Percentiles rank a stretch among this genome's conserved stretches.
Evolutionary conservation across 2,888 invertebrate genomes (phyloP).

Genomic region (Lasioglossum calceatum): DNA sequence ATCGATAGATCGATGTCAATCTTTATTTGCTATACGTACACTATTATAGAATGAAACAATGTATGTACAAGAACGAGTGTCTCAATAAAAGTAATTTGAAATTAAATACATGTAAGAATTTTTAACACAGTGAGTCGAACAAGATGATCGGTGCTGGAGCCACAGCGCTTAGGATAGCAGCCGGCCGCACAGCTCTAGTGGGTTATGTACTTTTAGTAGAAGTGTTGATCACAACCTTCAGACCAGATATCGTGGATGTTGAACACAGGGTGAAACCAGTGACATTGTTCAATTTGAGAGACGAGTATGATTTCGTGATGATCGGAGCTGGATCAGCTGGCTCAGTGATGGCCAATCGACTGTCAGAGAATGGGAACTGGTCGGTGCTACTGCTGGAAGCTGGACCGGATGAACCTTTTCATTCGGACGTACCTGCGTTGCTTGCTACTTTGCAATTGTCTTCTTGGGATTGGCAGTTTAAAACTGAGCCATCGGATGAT

Average conservation of each 20-base stretch:
- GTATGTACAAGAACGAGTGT: too few relatives aligned
- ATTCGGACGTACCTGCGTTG: conserved; percentile 90
- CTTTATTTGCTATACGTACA: too few relatives aligned
- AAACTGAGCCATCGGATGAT: conserved; percentile 89
- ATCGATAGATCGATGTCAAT: too few relatives aligned
- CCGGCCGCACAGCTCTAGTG: accelerated
- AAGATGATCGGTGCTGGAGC: too few relatives aligned
- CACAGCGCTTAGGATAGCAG: background rate
- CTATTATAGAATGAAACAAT: too few relatives aligned
- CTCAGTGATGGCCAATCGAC: conserved; percentile 90
- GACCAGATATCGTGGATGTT: conserved; percentile 90
- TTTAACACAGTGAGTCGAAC: too few relatives aligned
- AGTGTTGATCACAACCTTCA: conserved; percentile 87
- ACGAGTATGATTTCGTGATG: conserved; percentile 91
- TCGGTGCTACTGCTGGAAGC: conserved; percentile 92
- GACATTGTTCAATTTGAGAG: conserved; percentile 85
- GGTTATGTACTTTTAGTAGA: conserved; percentile 84
- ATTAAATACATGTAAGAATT: too few relatives aligned
- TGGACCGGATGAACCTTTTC: conserved; percentile 90
- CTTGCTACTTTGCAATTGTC: conserved; percentile 90
- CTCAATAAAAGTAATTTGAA: too few relatives aligned
- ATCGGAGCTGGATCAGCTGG: conserved; percentile 94
- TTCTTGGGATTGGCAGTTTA: conserved; percentile 93
- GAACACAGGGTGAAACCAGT: conserved; percentile 87
- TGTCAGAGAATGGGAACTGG: conserved; percentile 91